A percentile compares a stretch with the other conserved stretches of the same genome.
Evolutionary conservation across 2,797 vertebrate species (phyloP).

Genomic region (Furcifer pardalis): DNA sequence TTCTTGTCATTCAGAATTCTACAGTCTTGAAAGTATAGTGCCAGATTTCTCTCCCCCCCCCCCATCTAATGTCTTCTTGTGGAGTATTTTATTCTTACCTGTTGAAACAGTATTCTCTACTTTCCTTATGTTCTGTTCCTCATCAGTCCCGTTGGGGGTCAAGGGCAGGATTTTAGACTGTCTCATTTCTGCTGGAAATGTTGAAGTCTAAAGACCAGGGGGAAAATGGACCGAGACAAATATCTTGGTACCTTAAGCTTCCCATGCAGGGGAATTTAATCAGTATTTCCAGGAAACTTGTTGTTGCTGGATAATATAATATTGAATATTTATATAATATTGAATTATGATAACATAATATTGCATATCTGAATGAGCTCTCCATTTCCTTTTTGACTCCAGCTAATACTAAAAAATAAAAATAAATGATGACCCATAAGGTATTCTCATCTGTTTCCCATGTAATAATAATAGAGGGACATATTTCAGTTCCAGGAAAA

Average conservation of each 20-base stretch:
- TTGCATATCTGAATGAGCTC: neutral
- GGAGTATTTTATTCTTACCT: slow-evolving; percentile 58
- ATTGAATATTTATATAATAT: too few relatives aligned
- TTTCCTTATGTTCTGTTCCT: slow-evolving; percentile 15
- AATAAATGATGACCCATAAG: too few relatives aligned
- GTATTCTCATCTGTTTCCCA: neutral
- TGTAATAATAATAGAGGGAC: too few relatives aligned
- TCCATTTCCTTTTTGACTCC: neutral
- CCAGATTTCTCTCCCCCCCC: accelerated
- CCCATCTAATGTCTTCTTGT: neutral
- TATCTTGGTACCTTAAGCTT: too few relatives aligned
- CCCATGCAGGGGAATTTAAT: too few relatives aligned
- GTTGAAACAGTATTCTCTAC: slow-evolving; percentile 37
- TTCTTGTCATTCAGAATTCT: neutral
- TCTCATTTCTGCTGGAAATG: slow-evolving; percentile 8
- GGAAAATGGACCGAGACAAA: accelerated
- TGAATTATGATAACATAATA: too few relatives aligned
- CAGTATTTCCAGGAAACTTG: neutral
- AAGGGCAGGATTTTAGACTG: accelerated
- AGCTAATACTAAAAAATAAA: too few relatives aligned
- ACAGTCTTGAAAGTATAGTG: neutral
- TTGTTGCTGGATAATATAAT: neutral
- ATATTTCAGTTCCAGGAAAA: too few relatives aligned
- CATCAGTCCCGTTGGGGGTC: slow-evolving; percentile 27
- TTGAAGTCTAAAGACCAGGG: neutral